Base-by-base conservation (phyloP, 2,113 vertebrate species). In the Eclectus roratus region DNA sequence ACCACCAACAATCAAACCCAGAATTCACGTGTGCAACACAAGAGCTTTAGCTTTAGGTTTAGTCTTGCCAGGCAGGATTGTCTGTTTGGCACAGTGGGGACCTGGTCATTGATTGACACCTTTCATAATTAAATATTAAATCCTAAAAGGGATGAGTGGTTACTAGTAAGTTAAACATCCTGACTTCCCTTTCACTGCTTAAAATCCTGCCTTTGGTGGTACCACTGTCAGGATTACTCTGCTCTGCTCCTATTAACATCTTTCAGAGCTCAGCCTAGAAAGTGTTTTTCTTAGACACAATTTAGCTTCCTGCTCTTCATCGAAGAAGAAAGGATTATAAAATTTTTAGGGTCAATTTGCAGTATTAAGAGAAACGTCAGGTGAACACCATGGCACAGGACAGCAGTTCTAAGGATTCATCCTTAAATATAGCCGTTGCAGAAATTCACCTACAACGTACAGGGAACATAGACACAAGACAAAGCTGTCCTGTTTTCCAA, bases 1-100 rank as follows among this genome's bases (percentile, higher is more conserved):
- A 93, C 41, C 24, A 37, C 70, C 82, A 74, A 13, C 53, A 44
- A 89, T 90, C 63, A 96, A 94, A 88, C 19, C 23, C 37, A 91
- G 84, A 85, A 74, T 73, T 82, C 92, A 91, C 79, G 29, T 35
- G 35, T 86, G 49, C 58, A 88, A 91, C 31, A 41, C 9, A 70
- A 77, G 74, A 72, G 21, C 28, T 82, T 92, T 94, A 89, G 29
- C 28, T 46, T 94, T 71, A 80, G 21, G 3, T 94, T 69, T 27
- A 73, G 28, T 64, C 53, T 64, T 89, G 21, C 18, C 28, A 72
- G 74, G 29, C 37, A 80, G 16, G n/a, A 47, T 35, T 60, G 25
- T 44, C 37, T 79, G 7, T 61, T 19, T n/a, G 70, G 19, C 74
- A 56, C 8, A 70, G 11, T 29, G 29, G 68, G 29, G 33, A 78